These are phyloP conservation scores for Palloptera scutellata DNA, from an alignment of 2,888 invertebrate genomes.

Conservation along the genomic window DNA sequence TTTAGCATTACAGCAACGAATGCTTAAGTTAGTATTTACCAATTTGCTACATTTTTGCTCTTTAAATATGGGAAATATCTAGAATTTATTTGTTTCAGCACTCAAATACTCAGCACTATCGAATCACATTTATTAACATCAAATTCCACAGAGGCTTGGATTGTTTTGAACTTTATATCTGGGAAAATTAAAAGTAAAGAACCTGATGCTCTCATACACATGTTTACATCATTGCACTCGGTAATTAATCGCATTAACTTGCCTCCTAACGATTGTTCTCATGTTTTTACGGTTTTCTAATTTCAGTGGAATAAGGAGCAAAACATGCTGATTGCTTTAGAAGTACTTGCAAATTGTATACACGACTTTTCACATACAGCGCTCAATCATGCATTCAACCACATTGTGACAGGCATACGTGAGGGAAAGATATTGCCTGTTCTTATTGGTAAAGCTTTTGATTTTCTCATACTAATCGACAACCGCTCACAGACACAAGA, in stretches of 20 bases:
- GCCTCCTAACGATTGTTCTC: not conserved
- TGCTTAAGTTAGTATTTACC: slow-evolving; percentile 39
- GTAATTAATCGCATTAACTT: slow-evolving; percentile 29
- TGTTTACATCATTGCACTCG: slow-evolving; percentile 54
- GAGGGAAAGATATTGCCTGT: slow-evolving; percentile 55
- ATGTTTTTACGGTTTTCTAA: not conserved
- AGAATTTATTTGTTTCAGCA: slow-evolving; percentile 41
- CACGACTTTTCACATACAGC: slow-evolving; percentile 59
- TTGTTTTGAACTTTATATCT: slow-evolving; percentile 58
- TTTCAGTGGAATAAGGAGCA: slow-evolving; percentile 57
- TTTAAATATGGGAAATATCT: not conserved
- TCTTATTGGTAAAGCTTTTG: slow-evolving; percentile 58
- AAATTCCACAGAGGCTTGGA: slow-evolving; percentile 63
- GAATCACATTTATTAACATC: slow-evolving; percentile 59
- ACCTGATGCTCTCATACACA: slow-evolving; percentile 57
- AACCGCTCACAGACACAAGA: slow-evolving; percentile 48
- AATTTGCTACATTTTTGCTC: not conserved
- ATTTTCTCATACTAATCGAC: slow-evolving; percentile 55
- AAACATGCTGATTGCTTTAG: slow-evolving; percentile 59
- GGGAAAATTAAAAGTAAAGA: slow-evolving; percentile 56
- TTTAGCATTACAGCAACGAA: slow-evolving; percentile 45
- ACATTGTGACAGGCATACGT: slow-evolving; percentile 50
- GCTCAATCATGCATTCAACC: slow-evolving; percentile 57
- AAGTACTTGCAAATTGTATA: slow-evolving; percentile 55
- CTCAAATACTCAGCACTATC: slow-evolving; percentile 51